Percentiles rank a stretch among this genome's conserved stretches.
phyloP scores from a whole-genome alignment of 2,888 invertebrate genomes.

The Hypomecis punctinalis region DNA sequence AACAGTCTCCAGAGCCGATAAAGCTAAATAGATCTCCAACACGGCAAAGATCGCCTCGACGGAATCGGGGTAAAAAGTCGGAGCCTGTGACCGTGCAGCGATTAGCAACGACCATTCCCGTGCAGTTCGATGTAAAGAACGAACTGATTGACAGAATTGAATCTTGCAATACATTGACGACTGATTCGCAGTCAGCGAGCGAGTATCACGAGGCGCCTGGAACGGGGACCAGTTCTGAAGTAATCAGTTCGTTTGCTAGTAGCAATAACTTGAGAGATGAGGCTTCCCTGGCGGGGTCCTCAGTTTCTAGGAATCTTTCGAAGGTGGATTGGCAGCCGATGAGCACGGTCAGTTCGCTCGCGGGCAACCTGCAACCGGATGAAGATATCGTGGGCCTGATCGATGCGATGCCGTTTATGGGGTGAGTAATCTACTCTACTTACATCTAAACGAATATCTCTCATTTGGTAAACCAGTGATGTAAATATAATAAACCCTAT shows the following conservation, averaged over 20 bases:
- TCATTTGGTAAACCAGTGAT: too few species aligned
- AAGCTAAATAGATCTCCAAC: neutral
- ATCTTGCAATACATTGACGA: neutral
- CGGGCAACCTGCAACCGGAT: conserved; percentile 48
- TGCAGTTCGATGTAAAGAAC: conserved; percentile 31
- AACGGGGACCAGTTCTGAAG: conserved; percentile 40
- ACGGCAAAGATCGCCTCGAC: conserved; percentile 33
- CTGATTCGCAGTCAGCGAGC: neutral
- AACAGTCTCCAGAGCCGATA: conserved; percentile 16
- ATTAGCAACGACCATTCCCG: conserved; percentile 53
- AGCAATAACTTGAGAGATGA: conserved; percentile 50
- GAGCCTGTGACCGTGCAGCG: conserved; percentile 56
- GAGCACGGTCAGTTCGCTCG: neutral
- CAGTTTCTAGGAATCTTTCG: conserved; percentile 7
- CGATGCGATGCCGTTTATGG: conserved; percentile 72
- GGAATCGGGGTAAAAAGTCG: conserved; percentile 37
- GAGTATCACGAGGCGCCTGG: neutral
- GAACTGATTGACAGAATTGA: neutral
- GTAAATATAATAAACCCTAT: too few species aligned
- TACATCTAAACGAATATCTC: too few species aligned
- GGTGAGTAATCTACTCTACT: conserved; percentile 56
- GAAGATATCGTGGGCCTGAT: conserved; percentile 66
- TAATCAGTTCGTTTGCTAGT: conserved; percentile 56
- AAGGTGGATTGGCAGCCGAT: conserved; percentile 52
- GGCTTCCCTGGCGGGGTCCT: neutral